These are phyloP conservation scores for Dendropsophus ebraccatus DNA, from an alignment of 2,113 vertebrate species.

Conservation along the genomic window DNA sequence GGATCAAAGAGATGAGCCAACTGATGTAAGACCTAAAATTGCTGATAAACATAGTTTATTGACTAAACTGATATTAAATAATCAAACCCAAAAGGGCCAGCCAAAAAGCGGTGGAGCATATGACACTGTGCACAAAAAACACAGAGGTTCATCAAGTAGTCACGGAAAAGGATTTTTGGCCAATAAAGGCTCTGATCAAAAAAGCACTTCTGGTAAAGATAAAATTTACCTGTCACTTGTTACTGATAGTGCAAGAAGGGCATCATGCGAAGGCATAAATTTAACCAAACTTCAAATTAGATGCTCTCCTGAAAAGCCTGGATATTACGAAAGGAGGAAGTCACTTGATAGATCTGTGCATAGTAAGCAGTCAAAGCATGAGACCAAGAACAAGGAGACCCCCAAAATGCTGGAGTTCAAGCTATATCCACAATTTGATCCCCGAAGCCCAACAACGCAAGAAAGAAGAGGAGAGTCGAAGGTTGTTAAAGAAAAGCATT, in stretches of 20 bases:
- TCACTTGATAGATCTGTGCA: neutral
- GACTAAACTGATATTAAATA: no score
- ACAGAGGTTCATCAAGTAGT: neutral
- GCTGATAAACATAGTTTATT: conserved; percentile 51
- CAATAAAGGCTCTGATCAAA: neutral
- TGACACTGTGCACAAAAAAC: neutral
- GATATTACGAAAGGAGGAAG: conserved; percentile 8
- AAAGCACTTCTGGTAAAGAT: conserved; percentile 60
- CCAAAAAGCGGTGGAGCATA: neutral
- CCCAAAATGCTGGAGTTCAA: conserved; percentile 73
- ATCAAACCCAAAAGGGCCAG: neutral
- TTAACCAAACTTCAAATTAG: conserved; percentile 69
- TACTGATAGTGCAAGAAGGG: conserved; percentile 70
- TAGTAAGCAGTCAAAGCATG: neutral
- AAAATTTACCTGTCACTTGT: conserved; percentile 74
- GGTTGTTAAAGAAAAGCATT: conserved; percentile 62
- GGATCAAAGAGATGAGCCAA: conserved; percentile 55
- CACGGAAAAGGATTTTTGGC: neutral
- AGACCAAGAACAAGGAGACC: conserved; percentile 26
- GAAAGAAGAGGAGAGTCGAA: conserved; percentile 58
- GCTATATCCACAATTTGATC: conserved; percentile 73
- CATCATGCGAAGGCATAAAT: conserved; percentile 69
- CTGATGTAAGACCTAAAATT: conserved; percentile 56
- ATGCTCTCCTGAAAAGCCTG: conserved; percentile 60
- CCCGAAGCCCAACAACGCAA: conserved; percentile 58